These are phyloP conservation scores for Ceratoteleas bidentatus DNA, from an alignment of 1,140 invertebrate species.

Conservation along the genomic window DNA sequence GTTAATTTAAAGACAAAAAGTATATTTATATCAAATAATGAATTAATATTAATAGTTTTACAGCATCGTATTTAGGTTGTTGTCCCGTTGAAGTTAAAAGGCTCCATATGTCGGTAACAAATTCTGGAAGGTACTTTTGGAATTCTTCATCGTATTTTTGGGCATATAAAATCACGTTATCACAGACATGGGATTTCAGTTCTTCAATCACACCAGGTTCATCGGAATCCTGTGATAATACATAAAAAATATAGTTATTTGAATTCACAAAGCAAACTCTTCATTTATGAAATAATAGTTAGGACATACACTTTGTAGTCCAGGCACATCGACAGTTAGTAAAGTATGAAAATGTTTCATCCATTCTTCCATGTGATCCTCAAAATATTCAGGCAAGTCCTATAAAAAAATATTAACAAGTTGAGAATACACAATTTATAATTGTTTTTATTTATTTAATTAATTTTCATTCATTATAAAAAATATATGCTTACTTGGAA, in stretches of 20 bases:
- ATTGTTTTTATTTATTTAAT: too few species aligned
- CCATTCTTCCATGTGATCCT: slow-evolving; percentile 97
- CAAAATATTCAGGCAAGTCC: slow-evolving; percentile 99
- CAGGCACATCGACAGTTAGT: slow-evolving; percentile 88
- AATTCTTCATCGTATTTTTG: slow-evolving; percentile 99
- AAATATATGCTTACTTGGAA: slow-evolving; percentile 87
- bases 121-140: slow-evolving; percentile 90
- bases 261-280: neutral
- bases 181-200: slow-evolving; percentile 96
- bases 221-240: slow-evolving; percentile 88
- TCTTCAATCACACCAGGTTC: slow-evolving; percentile 95
- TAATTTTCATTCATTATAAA: slow-evolving; percentile 16
- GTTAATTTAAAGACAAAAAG: too few species aligned
- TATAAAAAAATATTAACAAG: slow-evolving; percentile 21
- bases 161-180: slow-evolving; percentile 96
- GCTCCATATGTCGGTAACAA: slow-evolving; percentile 96
- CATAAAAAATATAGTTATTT: neutral
- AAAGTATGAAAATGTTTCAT: slow-evolving; percentile 94
- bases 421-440: too few species aligned
- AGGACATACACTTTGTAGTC: slow-evolving; percentile 84
- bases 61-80: slow-evolving; percentile 95
- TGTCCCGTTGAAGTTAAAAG: slow-evolving; percentile 91
- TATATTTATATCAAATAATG: neutral
- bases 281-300: slow-evolving; percentile 35
- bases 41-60: slow-evolving; percentile 71